A percentile compares a stretch with the other conserved stretches of the same genome.
These are phyloP conservation scores for Papilio protenor DNA, from an alignment of 2,888 invertebrate species.

Conservation along the genomic window DNA sequence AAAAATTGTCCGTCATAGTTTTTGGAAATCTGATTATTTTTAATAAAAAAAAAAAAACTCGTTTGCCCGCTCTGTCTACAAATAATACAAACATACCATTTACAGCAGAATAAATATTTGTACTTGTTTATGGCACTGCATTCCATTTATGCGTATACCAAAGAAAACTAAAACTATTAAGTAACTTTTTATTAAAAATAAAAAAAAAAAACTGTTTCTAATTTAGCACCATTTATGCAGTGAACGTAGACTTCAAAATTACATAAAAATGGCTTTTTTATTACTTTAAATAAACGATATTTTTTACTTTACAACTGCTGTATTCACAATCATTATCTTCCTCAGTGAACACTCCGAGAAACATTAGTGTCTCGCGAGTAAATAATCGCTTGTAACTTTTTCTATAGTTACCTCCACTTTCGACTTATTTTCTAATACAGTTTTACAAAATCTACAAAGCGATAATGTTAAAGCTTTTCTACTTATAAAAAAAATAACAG, in stretches of 20 bases:
- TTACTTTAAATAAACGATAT: not conserved
- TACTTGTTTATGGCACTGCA: slow-evolving; percentile 45
- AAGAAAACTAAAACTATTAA: slow-evolving; percentile 31
- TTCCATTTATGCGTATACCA: slow-evolving; percentile 20
- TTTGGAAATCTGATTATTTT: not conserved
- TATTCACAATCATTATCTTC: not conserved
- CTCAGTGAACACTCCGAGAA: not conserved
- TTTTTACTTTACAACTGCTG: not conserved
- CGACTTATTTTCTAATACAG: not conserved
- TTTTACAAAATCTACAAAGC: slow-evolving; percentile 45
- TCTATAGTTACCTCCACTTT: not conserved
- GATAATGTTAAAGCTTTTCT: slow-evolving; percentile 42
- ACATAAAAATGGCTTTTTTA: not conserved
- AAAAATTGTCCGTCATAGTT: not conserved
- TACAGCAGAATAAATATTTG: slow-evolving; percentile 41
- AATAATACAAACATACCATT: slow-evolving; percentile 14
- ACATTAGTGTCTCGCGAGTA: not conserved
- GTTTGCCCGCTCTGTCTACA: not conserved
- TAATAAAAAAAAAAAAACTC: not conserved
- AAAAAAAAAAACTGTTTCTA: not conserved
- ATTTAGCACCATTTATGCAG: slow-evolving; percentile 35
- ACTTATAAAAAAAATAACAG: slow-evolving; percentile 40
- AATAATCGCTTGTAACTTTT: not conserved
- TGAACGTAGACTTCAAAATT: not conserved
- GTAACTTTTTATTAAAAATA: slow-evolving; percentile 18